phyloP scores from a whole-genome alignment of 2,797 vertebrate species.

The Centroberyx gerrardi region DNA sequence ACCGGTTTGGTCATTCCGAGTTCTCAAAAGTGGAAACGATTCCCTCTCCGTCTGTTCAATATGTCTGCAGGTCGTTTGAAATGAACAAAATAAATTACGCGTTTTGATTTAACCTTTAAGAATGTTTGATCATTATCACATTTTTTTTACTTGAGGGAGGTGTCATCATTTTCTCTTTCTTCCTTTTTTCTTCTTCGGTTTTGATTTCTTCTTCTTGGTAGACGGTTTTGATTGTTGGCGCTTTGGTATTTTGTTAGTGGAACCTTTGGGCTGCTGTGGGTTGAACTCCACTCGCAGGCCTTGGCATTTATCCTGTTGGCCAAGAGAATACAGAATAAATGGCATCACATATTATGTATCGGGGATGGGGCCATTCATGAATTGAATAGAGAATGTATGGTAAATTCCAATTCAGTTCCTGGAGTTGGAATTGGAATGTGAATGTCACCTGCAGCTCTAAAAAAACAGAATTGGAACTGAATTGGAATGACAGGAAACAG shows the following conservation, averaged over 20 bases:
- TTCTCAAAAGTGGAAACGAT: conserved; percentile 61
- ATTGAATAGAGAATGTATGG: too few relatives aligned
- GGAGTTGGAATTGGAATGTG: too few relatives aligned
- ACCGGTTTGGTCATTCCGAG: conserved; percentile 27
- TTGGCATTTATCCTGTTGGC: not conserved
- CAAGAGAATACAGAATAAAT: not conserved
- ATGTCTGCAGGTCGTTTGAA: conserved; percentile 57
- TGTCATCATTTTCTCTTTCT: conserved; percentile 7
- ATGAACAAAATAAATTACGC: conserved; percentile 50
- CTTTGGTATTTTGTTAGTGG: conserved; percentile 5
- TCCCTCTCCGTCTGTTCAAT: conserved; percentile 65
- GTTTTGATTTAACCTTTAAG: conserved; percentile 50
- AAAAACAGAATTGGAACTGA: too few relatives aligned
- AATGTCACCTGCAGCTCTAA: too few relatives aligned
- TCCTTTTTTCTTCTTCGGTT: not conserved
- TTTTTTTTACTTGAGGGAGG: not conserved
- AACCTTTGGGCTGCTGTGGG: not conserved
- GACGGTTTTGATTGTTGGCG: conserved; percentile 9
- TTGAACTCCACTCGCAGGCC: conserved; percentile 22
- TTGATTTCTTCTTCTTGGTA: conserved; percentile 19
- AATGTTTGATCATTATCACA: conserved; percentile 2
- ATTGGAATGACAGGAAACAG: too few relatives aligned
- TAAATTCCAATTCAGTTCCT: too few relatives aligned
- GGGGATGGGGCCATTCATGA: too few relatives aligned
- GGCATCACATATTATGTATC: too few relatives aligned